Conservation (phyloP, 2,113 vertebrate genomes). For the Uria aalge region DNA sequence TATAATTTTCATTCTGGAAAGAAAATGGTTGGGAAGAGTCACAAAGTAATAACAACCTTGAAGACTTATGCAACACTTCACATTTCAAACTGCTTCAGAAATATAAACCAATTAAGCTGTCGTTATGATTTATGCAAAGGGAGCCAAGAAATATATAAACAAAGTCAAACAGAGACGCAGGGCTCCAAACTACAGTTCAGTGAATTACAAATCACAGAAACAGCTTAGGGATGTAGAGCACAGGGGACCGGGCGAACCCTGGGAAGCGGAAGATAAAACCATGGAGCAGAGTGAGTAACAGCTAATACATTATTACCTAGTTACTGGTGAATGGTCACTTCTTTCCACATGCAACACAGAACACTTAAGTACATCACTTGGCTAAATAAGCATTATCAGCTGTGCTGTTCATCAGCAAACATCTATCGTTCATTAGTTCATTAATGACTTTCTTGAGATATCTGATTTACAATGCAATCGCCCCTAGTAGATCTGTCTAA, state of each 20-base stretch:
- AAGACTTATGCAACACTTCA: slow-evolving; percentile 29
- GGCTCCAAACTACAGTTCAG: background rate
- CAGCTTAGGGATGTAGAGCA: background rate
- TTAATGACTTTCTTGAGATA: slow-evolving; percentile 29
- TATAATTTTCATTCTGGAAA: slow-evolving; percentile 22
- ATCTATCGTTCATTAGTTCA: background rate
- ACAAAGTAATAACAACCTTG: slow-evolving; percentile 43
- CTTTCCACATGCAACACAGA: background rate
- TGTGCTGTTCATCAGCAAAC: background rate
- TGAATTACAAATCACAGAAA: slow-evolving; percentile 3
- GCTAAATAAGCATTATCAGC: background rate
- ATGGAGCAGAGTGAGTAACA: background rate
- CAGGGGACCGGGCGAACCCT: background rate
- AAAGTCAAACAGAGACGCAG: slow-evolving; percentile 38
- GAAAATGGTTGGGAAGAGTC: slow-evolving; percentile 25
- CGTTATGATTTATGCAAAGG: slow-evolving; percentile 33
- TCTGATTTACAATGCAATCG: slow-evolving; percentile 25
- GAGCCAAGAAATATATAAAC: slow-evolving; percentile 52
- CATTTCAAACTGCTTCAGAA: slow-evolving; percentile 45
- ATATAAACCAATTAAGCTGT: slow-evolving; percentile 62
- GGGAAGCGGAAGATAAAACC: background rate
- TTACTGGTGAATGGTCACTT: background rate
- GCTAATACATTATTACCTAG: background rate
- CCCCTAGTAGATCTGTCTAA: slow-evolving; percentile 40
- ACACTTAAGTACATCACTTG: background rate